A percentile compares a stretch with the other conserved stretches of the same genome.
These are phyloP conservation scores for Microtus oregoni DNA, from an alignment of 2,113 vertebrate genomes.

Conservation along the genomic window DNA sequence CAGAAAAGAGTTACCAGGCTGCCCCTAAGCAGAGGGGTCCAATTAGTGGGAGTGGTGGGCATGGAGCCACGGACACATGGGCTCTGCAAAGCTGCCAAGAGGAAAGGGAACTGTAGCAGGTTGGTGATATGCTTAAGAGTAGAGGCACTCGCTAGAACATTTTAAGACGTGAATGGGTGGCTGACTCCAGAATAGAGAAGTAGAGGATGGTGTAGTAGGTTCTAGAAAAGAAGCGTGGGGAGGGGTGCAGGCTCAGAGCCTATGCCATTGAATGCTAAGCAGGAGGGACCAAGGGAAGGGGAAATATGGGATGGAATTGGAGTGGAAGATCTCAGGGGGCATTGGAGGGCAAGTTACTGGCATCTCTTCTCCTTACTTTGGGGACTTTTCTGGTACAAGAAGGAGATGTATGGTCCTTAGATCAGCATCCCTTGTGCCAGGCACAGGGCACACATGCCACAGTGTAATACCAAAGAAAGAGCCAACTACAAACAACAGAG, in stretches of 20 bases:
- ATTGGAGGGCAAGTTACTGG: neutral
- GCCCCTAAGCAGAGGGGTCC: too few species aligned
- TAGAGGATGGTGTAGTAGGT: fast-evolving
- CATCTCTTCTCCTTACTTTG: too few species aligned
- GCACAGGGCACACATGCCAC: neutral
- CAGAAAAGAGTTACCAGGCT: too few species aligned
- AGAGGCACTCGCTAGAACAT: neutral
- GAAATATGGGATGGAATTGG: fast-evolving
- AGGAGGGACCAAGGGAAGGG: too few species aligned
- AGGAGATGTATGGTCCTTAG: neutral
- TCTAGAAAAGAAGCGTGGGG: neutral
- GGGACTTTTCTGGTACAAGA: neutral
- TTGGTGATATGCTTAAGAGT: neutral
- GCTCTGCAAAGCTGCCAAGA: neutral
- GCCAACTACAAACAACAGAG: too few species aligned
- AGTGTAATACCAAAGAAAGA: neutral
- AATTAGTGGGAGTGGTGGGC: neutral
- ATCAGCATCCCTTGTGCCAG: neutral
- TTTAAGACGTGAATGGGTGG: neutral
- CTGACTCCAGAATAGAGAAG: fast-evolving
- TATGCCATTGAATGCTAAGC: fast-evolving
- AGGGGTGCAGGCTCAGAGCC: neutral
- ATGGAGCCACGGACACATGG: neutral
- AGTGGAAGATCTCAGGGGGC: neutral
- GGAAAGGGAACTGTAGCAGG: neutral